Base-by-base conservation (phyloP, 2,797 vertebrate genomes). In the Danio kyathit region DNA sequence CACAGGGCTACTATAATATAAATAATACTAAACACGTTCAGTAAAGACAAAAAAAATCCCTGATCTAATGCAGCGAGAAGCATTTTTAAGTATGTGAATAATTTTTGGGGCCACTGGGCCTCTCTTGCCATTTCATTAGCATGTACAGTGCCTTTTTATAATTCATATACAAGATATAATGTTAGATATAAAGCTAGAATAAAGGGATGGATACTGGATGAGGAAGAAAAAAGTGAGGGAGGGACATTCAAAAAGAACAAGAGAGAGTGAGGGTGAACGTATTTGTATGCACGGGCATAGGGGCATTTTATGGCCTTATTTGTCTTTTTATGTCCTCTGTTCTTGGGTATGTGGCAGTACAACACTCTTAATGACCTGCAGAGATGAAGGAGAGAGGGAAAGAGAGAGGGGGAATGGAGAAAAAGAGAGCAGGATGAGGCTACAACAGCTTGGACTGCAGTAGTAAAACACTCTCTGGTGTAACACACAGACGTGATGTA, bases 281-380 rank as follows among this genome's bases (percentile, higher is more conserved):
- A 94, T 94, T 94, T 94, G 92, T 93, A 95, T 95, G 93, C 93
- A 93, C 91, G 87, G 91, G 91, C 91, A 91, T 91, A 91, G 86
- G 85, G 85, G 86, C 74, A 71, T 92, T 94, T 94, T 94, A 94
- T 94, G 89, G 90, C 87, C 88, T 86, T 92, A 93, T 94, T 94
- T 93, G 94, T 94, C 93, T 94, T 91, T 94, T 94, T 92, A 94
- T 94, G 92, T 93, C 91, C 91, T 89, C 87, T 85, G 87, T 90
- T 91, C 90, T 89, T 90, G 86, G 89, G 88, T 91, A 87, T 89
- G 88, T 94, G 92, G 92, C 93, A 94, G 90, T 88, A 85, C 90
- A 90, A 80, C 89, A 88, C 91, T 87, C 91, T 91, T 93, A 86
- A 85, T 67, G 84, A 82, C 54, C 77, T 56, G 73, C 64, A 21